Evolutionary conservation across 2,797 vertebrate species (phyloP).

Genomic region (Sebastolobus altivelis): DNA sequence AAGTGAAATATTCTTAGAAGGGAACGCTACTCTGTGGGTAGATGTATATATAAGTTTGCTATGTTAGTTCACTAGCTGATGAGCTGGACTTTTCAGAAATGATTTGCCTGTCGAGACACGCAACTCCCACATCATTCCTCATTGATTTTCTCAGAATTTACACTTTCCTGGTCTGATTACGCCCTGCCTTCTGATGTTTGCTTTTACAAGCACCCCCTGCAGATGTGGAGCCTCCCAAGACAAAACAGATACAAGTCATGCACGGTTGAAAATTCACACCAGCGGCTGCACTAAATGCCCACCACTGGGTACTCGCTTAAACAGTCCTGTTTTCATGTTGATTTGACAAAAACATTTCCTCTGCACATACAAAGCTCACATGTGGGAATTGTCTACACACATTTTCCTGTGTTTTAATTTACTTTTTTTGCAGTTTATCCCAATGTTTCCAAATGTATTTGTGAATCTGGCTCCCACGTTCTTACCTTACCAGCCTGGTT

Average conservation of each 20-base stretch:
- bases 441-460: not conserved
- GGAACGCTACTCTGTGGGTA: too few species aligned
- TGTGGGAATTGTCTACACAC: not conserved
- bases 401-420: not conserved
- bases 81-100: not conserved
- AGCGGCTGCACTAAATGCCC: conserved; percentile 24
- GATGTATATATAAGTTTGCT: not conserved
- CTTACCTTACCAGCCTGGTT: not conserved
- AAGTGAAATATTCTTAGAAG: not conserved
- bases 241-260: conserved; percentile 30
- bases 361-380: not conserved
- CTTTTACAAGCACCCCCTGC: conserved; percentile 9
- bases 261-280: conserved; percentile 29
- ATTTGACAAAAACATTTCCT: conserved; percentile 23
- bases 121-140: not conserved
- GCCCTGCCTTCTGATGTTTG: conserved; percentile 28
- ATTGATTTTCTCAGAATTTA: conserved; percentile 31
- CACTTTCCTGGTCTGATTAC: conserved; percentile 20
- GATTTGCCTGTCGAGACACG: not conserved
- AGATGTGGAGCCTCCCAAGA: conserved; percentile 24
- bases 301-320: not conserved
- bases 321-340: conserved; percentile 2
- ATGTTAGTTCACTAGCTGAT: not conserved
- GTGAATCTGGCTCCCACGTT: not conserved
- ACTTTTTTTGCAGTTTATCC: not conserved